Percentiles rank a stretch among this genome's conserved stretches.
Evolutionary conservation across 2,888 invertebrate species (phyloP).

Genomic region (Sepioteuthis lessoniana): DNA sequence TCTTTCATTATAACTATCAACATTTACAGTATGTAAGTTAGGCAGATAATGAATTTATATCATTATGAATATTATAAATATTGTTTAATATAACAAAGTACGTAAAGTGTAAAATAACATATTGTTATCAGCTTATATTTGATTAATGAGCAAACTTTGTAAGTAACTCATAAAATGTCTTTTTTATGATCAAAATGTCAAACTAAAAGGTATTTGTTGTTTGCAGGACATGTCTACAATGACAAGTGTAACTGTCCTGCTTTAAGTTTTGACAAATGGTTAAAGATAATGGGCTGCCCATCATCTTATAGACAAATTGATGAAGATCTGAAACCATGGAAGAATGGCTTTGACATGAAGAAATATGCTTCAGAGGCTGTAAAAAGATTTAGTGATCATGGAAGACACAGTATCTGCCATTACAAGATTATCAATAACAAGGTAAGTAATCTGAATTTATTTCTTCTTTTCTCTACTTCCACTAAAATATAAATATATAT

Average conservation of each 20-base stretch:
- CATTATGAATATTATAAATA: too few species aligned
- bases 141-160: too few species aligned
- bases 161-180: too few species aligned
- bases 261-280: conserved; percentile 80
- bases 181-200: neutral
- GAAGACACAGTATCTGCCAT: conserved; percentile 89
- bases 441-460: conserved; percentile 68
- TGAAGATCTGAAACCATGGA: conserved; percentile 83
- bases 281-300: conserved; percentile 80
- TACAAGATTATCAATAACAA: conserved; percentile 89
- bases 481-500: neutral
- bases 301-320: conserved; percentile 82
- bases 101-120: too few species aligned
- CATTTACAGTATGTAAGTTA: too few species aligned
- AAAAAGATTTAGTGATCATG: conserved; percentile 84
- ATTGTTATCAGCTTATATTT: too few species aligned
- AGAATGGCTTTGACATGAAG: conserved; percentile 81
- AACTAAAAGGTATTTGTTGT: neutral
- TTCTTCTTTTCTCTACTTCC: neutral
- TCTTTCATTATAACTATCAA: too few species aligned
- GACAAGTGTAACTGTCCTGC: conserved; percentile 91
- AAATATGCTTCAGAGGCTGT: conserved; percentile 81
- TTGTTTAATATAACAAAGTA: too few species aligned
- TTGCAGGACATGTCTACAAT: conserved; percentile 82
- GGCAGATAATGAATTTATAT: too few species aligned